A percentile compares a stretch with the other conserved stretches of the same genome.
phyloP scores from a whole-genome alignment of 2,113 vertebrate genomes.

The Heptranchias perlo region DNA sequence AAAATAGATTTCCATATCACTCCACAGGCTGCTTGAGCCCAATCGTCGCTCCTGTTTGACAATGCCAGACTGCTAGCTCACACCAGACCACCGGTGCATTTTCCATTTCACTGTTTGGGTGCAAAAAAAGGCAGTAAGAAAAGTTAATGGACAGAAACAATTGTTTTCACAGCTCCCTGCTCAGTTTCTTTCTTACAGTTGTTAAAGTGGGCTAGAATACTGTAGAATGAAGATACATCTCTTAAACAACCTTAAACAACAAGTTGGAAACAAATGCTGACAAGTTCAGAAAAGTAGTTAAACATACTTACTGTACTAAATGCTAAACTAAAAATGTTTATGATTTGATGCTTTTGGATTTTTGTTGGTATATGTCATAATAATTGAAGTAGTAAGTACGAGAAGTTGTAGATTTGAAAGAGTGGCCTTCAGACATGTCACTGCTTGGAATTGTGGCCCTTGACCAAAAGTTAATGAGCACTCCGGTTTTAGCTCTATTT shows the following conservation, averaged over 20 bases:
- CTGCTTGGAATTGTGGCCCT: not conserved
- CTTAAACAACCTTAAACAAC: not conserved
- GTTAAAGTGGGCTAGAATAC: not conserved
- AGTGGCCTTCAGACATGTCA: conserved; percentile 18
- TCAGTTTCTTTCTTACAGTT: not conserved
- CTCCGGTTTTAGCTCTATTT: conserved; percentile 9
- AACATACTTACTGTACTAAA: not conserved
- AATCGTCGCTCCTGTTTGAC: not conserved
- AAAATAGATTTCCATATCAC: not conserved
- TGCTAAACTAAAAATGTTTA: not conserved
- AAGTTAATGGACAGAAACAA: not conserved
- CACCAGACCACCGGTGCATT: not conserved
- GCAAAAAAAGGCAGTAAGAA: not conserved
- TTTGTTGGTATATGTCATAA: not conserved
- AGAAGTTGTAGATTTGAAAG: not conserved
- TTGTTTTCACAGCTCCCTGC: not conserved
- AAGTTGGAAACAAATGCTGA: conserved; percentile 11
- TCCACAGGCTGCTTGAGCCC: not conserved
- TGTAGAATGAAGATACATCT: not conserved
- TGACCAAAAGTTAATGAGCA: conserved; percentile 25
- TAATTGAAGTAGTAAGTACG: not conserved
- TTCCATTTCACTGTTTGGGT: not conserved
- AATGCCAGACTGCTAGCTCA: not conserved
- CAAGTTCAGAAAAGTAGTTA: not conserved
- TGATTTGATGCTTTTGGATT: not conserved